A percentile compares a stretch with the other conserved stretches of the same genome.
phyloP scores from a whole-genome alignment of 2,888 invertebrate species.

The Omphaloscelis lunosa region DNA sequence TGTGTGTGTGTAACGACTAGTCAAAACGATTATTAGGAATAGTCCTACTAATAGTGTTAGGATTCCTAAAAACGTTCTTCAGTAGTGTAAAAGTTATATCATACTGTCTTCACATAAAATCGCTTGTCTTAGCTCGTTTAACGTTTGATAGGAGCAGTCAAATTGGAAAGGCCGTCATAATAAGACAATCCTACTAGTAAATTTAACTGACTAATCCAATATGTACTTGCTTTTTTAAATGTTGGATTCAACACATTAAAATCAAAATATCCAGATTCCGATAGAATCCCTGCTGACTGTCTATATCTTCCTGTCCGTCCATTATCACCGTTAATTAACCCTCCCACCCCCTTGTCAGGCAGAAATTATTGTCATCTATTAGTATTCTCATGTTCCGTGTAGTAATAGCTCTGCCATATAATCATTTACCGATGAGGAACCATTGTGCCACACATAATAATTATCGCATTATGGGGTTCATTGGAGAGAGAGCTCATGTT shows the following conservation, averaged over 20 bases:
- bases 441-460: constrained; percentile 77
- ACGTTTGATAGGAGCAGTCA: neutral
- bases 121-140: neutral
- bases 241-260: neutral
- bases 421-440: constrained; percentile 72
- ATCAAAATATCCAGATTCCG: neutral
- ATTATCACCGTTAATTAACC: constrained; percentile 1
- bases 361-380: neutral
- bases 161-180: neutral
- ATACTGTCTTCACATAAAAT: neutral
- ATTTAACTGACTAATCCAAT: neutral
- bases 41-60: neutral
- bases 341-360: neutral
- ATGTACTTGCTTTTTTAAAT: too few species aligned
- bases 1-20: neutral
- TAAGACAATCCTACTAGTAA: neutral
- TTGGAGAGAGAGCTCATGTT: constrained; percentile 76
- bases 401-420: neutral
- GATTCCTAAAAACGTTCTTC: neutral
- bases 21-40: neutral
- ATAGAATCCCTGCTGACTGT: neutral
- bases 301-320: neutral
- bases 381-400: constrained; percentile 3
- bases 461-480: constrained; percentile 73
- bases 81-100: neutral